A percentile compares a stretch with the other conserved stretches of the same genome.
Evolutionary conservation across 53 echinoderm and acorn worm genomes (phyloP).

Genomic region (Apostichopus leukothele): DNA sequence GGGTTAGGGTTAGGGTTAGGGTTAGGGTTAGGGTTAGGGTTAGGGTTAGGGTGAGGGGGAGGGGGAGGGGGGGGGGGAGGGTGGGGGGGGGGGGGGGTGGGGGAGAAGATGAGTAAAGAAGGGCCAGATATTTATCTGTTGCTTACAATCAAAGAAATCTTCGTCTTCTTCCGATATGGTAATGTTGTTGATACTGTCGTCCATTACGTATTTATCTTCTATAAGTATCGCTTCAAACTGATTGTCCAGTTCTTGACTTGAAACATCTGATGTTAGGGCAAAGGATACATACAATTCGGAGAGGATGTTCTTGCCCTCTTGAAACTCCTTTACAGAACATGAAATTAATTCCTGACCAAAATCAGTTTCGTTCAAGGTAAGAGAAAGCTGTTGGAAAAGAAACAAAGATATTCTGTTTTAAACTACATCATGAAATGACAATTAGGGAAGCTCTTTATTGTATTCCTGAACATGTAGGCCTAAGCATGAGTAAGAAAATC

Average conservation of each 20-base stretch:
- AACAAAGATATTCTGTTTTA: not conserved
- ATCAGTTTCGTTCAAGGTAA: constrained; percentile 1
- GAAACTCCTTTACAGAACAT: constrained; percentile 3
- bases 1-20: too few species aligned
- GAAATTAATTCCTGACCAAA: not conserved
- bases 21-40: too few species aligned
- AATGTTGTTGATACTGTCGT: constrained; percentile 20
- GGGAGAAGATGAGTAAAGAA: too few species aligned
- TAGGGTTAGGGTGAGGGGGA: too few species aligned
- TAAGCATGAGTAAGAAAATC: too few species aligned
- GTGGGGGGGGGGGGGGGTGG: too few species aligned
- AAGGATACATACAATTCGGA: not conserved
- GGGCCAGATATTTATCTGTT: too few species aligned
- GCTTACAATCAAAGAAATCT: constrained; percentile 23
- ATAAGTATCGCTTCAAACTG: constrained; percentile 10
- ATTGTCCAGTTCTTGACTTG: not conserved
- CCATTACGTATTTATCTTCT: constrained; percentile 12
- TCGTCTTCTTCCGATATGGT: not conserved
- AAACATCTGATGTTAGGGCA: not conserved
- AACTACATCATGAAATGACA: not conserved
- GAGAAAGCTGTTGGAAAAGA: not conserved
- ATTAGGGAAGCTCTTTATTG: too few species aligned
- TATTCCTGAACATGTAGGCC: too few species aligned
- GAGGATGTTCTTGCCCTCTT: not conserved
- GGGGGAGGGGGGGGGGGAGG: too few species aligned